Evolutionary conservation across 2,113 vertebrate genomes (phyloP).

Genomic region (Sus scrofa): T2T-Sscrofa CM000824.6:208808001-208808500

Average conservation of each 20-base stretch:
- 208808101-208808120: background rate
- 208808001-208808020: background rate
- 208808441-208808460: background rate
- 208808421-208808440: background rate
- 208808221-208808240: background rate
- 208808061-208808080: background rate
- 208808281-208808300: background rate
- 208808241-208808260: background rate
- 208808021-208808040: background rate
- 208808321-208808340: background rate
- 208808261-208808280: background rate
- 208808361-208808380: background rate
- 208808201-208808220: background rate
- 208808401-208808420: background rate
- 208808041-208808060: background rate
- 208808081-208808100: no score
- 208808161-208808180: background rate
- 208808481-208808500: background rate
- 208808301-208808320: background rate
- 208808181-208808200: background rate
- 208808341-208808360: background rate
- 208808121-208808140: background rate
- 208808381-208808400: background rate
- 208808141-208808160: background rate
- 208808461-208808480: background rate